Percentiles rank a stretch among this genome's conserved stretches.
phyloP scores from a whole-genome alignment of 2,888 invertebrate species.

The Synanthedon formicaeformis region DNA sequence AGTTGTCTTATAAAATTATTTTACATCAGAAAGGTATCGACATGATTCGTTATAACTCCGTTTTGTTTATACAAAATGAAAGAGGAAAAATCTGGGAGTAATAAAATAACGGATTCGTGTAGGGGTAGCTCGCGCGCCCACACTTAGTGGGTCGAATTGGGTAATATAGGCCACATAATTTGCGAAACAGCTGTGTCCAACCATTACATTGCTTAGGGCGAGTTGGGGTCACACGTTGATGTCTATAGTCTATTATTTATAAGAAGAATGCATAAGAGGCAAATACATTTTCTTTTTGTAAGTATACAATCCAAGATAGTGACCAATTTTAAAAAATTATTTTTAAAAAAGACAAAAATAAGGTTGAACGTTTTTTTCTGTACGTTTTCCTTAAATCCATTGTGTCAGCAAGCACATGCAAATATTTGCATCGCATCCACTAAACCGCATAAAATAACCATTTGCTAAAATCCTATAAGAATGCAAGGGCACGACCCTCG shows the following conservation, averaged over 20 bases:
- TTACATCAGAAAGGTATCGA: no score
- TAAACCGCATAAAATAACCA: slow-evolving; percentile 12
- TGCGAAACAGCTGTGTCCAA: slow-evolving; percentile 22
- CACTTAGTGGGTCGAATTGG: slow-evolving; percentile 17
- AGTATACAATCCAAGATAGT: no score
- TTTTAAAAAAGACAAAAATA: no score
- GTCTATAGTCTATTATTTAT: neutral
- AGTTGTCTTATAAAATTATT: no score
- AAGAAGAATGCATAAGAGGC: no score
- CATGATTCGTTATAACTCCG: no score
- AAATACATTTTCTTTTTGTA: no score
- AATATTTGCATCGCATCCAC: slow-evolving; percentile 1
- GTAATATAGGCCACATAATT: slow-evolving; percentile 23
- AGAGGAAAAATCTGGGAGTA: neutral
- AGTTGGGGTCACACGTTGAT: slow-evolving; percentile 2
- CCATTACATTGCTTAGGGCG: slow-evolving; percentile 11
- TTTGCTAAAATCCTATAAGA: slow-evolving; percentile 7
- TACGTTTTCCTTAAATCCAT: neutral
- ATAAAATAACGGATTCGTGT: slow-evolving; percentile 6
- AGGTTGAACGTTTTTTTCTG: neutral
- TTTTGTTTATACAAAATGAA: neutral
- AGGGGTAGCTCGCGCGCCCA: slow-evolving; percentile 12
- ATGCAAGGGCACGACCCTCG: slow-evolving; percentile 18
- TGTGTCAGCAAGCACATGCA: neutral
- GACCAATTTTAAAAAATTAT: no score